Percentiles rank a stretch among this genome's conserved stretches.
These are phyloP conservation scores for Rhaphigaster nebulosa DNA, from an alignment of 2,888 invertebrate genomes.

Conservation along the genomic window DNA sequence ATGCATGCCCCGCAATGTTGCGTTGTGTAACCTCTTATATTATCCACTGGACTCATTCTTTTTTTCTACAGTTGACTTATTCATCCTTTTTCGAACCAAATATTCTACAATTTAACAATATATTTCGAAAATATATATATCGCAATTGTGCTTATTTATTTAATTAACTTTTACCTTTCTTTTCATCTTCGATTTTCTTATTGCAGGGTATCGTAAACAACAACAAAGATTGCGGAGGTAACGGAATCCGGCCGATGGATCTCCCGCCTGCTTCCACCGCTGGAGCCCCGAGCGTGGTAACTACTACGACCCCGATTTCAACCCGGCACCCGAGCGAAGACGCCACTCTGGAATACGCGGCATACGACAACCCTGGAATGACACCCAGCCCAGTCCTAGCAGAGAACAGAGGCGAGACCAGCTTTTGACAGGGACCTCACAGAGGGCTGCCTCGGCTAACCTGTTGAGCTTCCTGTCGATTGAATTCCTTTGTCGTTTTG, in stretches of 20 bases:
- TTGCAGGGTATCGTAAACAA: constrained; percentile 61
- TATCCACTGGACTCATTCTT: too few species aligned
- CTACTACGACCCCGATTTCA: constrained; percentile 78
- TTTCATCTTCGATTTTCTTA: not conserved
- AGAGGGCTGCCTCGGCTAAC: not conserved
- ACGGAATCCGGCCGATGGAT: constrained; percentile 51
- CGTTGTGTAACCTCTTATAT: too few species aligned
- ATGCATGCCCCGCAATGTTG: too few species aligned
- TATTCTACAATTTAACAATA: too few species aligned
- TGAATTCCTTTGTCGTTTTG: not conserved
- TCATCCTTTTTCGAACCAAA: too few species aligned
- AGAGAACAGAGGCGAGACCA: constrained; percentile 61
- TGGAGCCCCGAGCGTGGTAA: constrained; percentile 64
- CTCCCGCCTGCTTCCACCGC: constrained; percentile 58
- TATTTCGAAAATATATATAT: too few species aligned
- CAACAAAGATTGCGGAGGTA: constrained; percentile 59
- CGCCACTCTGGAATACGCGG: constrained; percentile 78
- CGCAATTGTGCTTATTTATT: too few species aligned
- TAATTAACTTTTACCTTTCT: not conserved
- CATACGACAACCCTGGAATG: constrained; percentile 85
- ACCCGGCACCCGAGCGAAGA: constrained; percentile 83
- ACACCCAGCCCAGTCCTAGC: constrained; percentile 72
- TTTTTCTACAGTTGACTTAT: too few species aligned
- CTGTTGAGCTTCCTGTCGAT: not conserved
- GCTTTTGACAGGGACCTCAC: constrained; percentile 57